Evolutionary conservation across 1,140 invertebrate genomes (phyloP).

Genomic region (Alviniconcha marisindica): DNA sequence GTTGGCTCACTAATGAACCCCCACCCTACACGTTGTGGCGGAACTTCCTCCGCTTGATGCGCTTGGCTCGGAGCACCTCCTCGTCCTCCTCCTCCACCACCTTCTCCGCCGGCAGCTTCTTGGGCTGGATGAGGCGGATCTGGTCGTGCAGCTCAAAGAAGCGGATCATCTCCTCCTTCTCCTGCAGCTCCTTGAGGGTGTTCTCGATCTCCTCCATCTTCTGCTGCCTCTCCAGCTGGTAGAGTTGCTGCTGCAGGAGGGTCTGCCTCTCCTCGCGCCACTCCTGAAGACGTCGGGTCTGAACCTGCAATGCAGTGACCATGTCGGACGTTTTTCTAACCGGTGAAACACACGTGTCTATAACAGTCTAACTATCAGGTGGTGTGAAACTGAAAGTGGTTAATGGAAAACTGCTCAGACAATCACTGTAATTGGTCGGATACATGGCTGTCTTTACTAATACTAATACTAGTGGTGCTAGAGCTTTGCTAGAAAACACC

Average conservation of each 20-base stretch:
- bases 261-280: conserved; percentile 45
- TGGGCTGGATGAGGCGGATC: conserved; percentile 24
- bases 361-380: too few species aligned
- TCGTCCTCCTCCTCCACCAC: conserved; percentile 41
- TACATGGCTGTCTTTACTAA: too few species aligned
- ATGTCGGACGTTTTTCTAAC: too few species aligned
- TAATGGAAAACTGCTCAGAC: too few species aligned
- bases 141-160: conserved; percentile 46
- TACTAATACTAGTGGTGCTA: too few species aligned
- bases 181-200: conserved; percentile 52
- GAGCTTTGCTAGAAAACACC: too few species aligned
- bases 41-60: conserved; percentile 46
- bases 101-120: conserved; percentile 24
- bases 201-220: conserved; percentile 52
- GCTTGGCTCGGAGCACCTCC: conserved; percentile 32
- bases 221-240: conserved; percentile 35
- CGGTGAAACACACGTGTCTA: too few species aligned
- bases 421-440: too few species aligned
- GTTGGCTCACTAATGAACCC: background rate
- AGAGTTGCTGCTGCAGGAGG: conserved; percentile 48
- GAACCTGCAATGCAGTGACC: too few species aligned
- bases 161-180: conserved; percentile 51
- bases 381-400: too few species aligned
- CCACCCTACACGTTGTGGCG: conserved; percentile 30
- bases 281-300: conserved; percentile 32